Evolutionary conservation across 2,113 vertebrate species (phyloP).

Genomic region (Corythornis vintsioides): DNA sequence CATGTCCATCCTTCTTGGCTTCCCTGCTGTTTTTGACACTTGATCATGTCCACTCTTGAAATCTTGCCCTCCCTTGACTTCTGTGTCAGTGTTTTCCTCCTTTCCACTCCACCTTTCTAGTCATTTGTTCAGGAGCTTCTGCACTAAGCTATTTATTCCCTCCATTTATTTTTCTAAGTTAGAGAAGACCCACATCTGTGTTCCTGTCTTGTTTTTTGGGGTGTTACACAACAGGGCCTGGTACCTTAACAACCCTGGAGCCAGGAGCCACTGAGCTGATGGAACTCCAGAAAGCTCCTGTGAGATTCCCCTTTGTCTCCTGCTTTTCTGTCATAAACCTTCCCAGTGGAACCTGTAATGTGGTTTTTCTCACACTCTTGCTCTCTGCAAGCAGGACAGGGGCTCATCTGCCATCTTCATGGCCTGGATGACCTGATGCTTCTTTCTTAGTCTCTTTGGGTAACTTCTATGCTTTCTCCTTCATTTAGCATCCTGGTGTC

Average conservation of each 20-base stretch:
- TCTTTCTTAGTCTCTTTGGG: background rate
- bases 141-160: background rate
- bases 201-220: background rate
- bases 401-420: background rate
- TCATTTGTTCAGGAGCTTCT: constrained; percentile 9
- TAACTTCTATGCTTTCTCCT: background rate
- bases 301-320: background rate
- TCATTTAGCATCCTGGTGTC: background rate
- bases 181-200: background rate
- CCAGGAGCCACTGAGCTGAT: background rate
- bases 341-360: background rate
- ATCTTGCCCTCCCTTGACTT: constrained; percentile 63
- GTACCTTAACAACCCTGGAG: background rate
- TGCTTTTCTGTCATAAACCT: background rate
- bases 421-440: background rate
- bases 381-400: background rate
- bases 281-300: background rate
- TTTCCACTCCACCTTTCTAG: constrained; percentile 35
- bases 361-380: background rate
- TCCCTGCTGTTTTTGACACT: constrained; percentile 65
- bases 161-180: rapidly evolving
- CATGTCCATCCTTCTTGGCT: constrained; percentile 67
- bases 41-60: constrained; percentile 62
- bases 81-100: constrained; percentile 16
- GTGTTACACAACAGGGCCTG: background rate